phyloP scores from a whole-genome alignment of 2,797 vertebrate species.

The Rhyacichthys aspro region DNA sequence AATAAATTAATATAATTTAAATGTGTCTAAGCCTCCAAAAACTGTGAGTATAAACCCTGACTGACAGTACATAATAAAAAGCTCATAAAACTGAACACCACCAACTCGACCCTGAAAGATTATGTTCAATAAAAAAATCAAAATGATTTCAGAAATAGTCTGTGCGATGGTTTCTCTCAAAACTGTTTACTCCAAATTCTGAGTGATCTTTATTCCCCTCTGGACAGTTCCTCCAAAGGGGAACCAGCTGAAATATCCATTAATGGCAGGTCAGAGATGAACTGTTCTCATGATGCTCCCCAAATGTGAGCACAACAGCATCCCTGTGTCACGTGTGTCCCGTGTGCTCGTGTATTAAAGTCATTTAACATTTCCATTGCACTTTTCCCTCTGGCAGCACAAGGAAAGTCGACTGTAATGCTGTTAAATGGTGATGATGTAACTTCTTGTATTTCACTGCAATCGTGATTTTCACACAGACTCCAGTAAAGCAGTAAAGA shows the following conservation, averaged over 20 bases:
- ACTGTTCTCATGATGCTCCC: slow-evolving; percentile 1
- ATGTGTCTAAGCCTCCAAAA: slow-evolving; percentile 1
- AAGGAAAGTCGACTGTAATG: slow-evolving; percentile 52
- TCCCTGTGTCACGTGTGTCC: slow-evolving; percentile 46
- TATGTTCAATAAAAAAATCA: background rate
- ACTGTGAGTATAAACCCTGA: background rate
- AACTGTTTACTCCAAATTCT: background rate
- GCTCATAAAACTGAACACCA: slow-evolving; percentile 4
- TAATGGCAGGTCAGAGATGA: slow-evolving; percentile 8
- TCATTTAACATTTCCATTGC: slow-evolving; percentile 67
- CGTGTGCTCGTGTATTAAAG: slow-evolving; percentile 56
- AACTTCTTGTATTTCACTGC: slow-evolving; percentile 58
- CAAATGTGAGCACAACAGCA: slow-evolving; percentile 4
- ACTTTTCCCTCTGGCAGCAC: slow-evolving; percentile 45
- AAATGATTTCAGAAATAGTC: background rate
- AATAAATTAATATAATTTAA: slow-evolving; percentile 5
- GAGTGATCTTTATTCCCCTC: background rate
- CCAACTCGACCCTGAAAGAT: slow-evolving; percentile 3
- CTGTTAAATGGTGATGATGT: slow-evolving; percentile 68
- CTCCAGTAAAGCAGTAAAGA: slow-evolving; percentile 60
- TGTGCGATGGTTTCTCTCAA: background rate
- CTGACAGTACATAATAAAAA: slow-evolving; percentile 8
- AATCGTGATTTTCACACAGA: slow-evolving; percentile 55
- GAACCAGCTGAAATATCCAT: background rate
- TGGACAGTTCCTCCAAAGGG: too few relatives aligned